Evolutionary conservation across 2,888 invertebrate genomes (phyloP).

Genomic region (Amiota communis): DNA sequence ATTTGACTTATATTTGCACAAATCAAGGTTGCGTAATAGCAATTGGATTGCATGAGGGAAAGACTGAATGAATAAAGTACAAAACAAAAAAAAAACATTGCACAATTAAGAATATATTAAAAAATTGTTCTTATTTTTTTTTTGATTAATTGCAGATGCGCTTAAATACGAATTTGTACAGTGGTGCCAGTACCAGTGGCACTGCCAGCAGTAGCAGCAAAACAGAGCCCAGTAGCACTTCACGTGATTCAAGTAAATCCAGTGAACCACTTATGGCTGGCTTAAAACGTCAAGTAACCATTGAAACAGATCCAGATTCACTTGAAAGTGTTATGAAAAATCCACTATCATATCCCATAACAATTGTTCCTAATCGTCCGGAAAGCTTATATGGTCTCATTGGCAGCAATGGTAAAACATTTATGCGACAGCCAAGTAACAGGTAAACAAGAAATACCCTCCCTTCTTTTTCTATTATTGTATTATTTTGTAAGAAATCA

Average conservation of each 20-base stretch:
- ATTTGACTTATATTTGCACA: slow-evolving; percentile 11
- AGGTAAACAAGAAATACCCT: slow-evolving; percentile 60
- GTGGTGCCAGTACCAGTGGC: neutral
- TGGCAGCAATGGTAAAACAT: slow-evolving; percentile 64
- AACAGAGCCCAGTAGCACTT: slow-evolving; percentile 23
- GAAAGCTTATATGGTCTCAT: slow-evolving; percentile 67
- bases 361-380: slow-evolving; percentile 72
- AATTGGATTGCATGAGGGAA: neutral
- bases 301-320: slow-evolving; percentile 72
- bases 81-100: neutral
- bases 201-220: slow-evolving; percentile 2
- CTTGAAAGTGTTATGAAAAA: slow-evolving; percentile 72
- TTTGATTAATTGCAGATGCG: slow-evolving; percentile 54
- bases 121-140: neutral
- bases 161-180: slow-evolving; percentile 48
- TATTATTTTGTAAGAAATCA: slow-evolving; percentile 53
- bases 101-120: neutral
- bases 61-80: neutral
- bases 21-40: slow-evolving; percentile 10
- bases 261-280: slow-evolving; percentile 47
- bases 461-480: slow-evolving; percentile 20
- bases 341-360: slow-evolving; percentile 72
- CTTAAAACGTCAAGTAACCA: slow-evolving; percentile 60
- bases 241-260: slow-evolving; percentile 41
- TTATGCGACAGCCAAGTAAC: slow-evolving; percentile 69